These are phyloP conservation scores for Hepsetus odoe DNA, from an alignment of 2,113 vertebrate genomes.

Conservation along the genomic window DNA sequence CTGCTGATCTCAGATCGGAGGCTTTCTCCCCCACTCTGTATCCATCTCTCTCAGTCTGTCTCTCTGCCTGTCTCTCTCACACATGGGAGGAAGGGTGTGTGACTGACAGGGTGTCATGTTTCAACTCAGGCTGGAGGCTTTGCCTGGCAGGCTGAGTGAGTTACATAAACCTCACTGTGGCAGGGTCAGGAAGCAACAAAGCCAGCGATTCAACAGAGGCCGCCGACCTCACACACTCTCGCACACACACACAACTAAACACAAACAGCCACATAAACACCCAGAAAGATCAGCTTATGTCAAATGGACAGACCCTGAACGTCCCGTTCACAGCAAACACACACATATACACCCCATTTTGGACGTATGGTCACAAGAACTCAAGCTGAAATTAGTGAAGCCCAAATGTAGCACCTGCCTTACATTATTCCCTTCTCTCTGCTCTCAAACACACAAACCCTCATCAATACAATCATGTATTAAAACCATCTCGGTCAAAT, in stretches of 20 bases:
- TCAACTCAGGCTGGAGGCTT: slow-evolving; percentile 67
- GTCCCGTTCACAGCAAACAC: neutral
- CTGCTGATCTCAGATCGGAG: slow-evolving; percentile 25
- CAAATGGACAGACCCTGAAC: neutral
- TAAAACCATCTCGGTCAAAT: neutral
- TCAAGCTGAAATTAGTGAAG: slow-evolving; percentile 53
- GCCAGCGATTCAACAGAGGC: slow-evolving; percentile 48
- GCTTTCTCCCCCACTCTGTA: neutral
- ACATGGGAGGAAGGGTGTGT: slow-evolving; percentile 7
- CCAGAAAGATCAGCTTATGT: neutral
- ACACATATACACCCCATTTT: neutral
- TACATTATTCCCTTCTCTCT: slow-evolving; percentile 37
- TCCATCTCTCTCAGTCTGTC: neutral
- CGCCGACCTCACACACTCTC: slow-evolving; percentile 36
- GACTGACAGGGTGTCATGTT: slow-evolving; percentile 68
- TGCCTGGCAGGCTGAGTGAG: slow-evolving; percentile 56
- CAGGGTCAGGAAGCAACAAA: slow-evolving; percentile 67
- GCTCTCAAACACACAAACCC: neutral
- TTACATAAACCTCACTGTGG: slow-evolving; percentile 68
- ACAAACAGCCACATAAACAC: slow-evolving; percentile 24
- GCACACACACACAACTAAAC: slow-evolving; percentile 30
- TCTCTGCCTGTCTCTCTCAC: neutral
- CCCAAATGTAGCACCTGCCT: slow-evolving; percentile 57
- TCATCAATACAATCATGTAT: neutral
- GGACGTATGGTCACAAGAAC: too few species aligned